A percentile compares a stretch with the other conserved stretches of the same genome.
These are phyloP conservation scores for Galaxias olidus DNA, from an alignment of 2,797 vertebrate genomes.

Conservation along the genomic window DNA sequence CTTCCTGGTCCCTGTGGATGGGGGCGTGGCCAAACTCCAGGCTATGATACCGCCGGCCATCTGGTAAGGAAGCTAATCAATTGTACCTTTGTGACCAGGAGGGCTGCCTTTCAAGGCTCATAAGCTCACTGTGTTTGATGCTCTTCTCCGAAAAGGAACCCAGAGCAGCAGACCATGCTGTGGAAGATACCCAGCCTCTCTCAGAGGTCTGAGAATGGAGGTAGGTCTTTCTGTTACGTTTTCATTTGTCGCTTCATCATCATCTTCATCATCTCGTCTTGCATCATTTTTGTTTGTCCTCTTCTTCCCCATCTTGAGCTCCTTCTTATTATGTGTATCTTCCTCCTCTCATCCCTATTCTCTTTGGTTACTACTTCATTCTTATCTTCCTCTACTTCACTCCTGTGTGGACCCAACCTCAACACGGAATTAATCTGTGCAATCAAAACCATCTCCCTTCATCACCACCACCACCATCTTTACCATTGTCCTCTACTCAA, in stretches of 20 bases:
- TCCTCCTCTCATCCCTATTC: not conserved
- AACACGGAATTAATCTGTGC: too few species aligned
- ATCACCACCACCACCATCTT: not conserved
- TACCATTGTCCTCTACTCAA: not conserved
- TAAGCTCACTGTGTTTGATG: not conserved
- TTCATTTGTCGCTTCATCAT: too few species aligned
- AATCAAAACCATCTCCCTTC: not conserved
- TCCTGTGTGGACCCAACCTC: too few species aligned
- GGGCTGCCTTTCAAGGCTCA: not conserved
- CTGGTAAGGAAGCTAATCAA: constrained; percentile 75
- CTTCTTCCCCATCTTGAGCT: too few species aligned
- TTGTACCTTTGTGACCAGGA: too few species aligned
- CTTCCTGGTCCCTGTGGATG: constrained; percentile 90
- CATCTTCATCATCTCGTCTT: too few species aligned
- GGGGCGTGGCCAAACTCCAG: constrained; percentile 88
- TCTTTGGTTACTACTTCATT: not conserved
- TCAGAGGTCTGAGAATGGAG: constrained; percentile 96
- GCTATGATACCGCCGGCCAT: constrained; percentile 92
- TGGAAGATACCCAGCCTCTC: constrained; percentile 98
- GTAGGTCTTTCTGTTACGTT: too few species aligned
- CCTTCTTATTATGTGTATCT: too few species aligned
- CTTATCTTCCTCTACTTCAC: not conserved
- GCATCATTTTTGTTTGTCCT: too few species aligned
- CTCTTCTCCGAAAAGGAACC: constrained; percentile 81
- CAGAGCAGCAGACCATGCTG: constrained; percentile 92